These are phyloP conservation scores for Cyanoramphus novaezelandiae DNA, from an alignment of 2,113 vertebrate species.

Conservation along the genomic window DNA sequence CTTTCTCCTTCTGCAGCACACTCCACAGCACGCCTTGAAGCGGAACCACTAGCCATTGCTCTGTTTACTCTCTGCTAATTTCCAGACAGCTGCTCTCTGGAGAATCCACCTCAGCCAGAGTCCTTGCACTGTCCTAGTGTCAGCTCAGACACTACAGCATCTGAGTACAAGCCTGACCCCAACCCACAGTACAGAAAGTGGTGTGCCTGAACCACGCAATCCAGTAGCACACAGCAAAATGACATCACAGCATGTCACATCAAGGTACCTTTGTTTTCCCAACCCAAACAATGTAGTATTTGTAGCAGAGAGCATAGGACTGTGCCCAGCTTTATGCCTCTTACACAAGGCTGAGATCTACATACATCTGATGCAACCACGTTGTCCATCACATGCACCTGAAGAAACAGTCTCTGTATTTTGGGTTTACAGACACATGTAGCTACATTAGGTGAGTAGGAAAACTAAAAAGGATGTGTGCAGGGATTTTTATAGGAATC, in stretches of 20 bases:
- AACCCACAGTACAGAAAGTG: background rate
- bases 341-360: background rate
- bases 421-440: background rate
- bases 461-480: background rate
- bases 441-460: background rate
- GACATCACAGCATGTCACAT: slow-evolving; percentile 7
- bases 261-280: slow-evolving; percentile 27
- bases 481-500: background rate
- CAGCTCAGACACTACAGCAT: background rate
- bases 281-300: background rate
- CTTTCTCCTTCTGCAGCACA: background rate
- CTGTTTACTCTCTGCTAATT: background rate
- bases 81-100: background rate
- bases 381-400: background rate
- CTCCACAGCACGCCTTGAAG: background rate
- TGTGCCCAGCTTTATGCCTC: background rate
- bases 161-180: background rate
- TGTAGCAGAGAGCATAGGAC: background rate
- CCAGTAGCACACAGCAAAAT: background rate
- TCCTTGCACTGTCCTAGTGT: no score
- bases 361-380: fast-evolving
- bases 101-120: background rate
- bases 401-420: background rate
- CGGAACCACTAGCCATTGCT: background rate
- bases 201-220: fast-evolving